A percentile compares a stretch with the other conserved stretches of the same genome.
These are phyloP conservation scores for Scaptomyza tumidula DNA, from an alignment of 2,888 invertebrate species.

Conservation along the genomic window DNA sequence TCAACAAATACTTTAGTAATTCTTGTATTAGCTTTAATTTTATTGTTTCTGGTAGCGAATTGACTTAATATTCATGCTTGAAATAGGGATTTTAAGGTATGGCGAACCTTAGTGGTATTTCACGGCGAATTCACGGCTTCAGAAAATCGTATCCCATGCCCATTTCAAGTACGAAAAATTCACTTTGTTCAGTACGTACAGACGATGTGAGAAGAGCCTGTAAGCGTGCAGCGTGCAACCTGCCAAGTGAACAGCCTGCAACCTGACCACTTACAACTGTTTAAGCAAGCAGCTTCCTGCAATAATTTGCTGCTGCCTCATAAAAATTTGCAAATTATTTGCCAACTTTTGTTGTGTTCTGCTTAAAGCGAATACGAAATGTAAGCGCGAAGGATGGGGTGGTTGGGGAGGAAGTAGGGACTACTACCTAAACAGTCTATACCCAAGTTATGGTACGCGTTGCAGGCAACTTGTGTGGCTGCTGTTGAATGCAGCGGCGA, in stretches of 20 bases:
- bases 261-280: constrained; percentile 48
- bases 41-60: not conserved
- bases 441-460: constrained; percentile 58
- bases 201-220: too few species aligned
- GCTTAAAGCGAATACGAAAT: constrained; percentile 57
- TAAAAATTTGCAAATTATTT: constrained; percentile 77
- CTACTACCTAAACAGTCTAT: constrained; percentile 2
- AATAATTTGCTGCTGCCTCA: constrained; percentile 59
- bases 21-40: not conserved
- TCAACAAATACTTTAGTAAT: not conserved
- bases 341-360: constrained; percentile 68
- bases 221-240: not conserved
- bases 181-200: too few species aligned
- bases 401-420: not conserved
- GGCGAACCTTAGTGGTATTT: not conserved
- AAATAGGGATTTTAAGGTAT: not conserved
- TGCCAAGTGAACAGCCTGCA: constrained; percentile 8
- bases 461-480: constrained; percentile 69
- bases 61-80: not conserved
- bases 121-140: not conserved
- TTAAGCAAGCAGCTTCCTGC: constrained; percentile 66
- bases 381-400: constrained; percentile 27
- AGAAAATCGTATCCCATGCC: not conserved
- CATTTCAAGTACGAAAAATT: not conserved
- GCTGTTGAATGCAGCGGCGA: constrained; percentile 21